A percentile compares a stretch with the other conserved stretches of the same genome.
Conservation (phyloP, 92 coral and sea anemone genomes). For the Phenganax subtilis region DNA sequence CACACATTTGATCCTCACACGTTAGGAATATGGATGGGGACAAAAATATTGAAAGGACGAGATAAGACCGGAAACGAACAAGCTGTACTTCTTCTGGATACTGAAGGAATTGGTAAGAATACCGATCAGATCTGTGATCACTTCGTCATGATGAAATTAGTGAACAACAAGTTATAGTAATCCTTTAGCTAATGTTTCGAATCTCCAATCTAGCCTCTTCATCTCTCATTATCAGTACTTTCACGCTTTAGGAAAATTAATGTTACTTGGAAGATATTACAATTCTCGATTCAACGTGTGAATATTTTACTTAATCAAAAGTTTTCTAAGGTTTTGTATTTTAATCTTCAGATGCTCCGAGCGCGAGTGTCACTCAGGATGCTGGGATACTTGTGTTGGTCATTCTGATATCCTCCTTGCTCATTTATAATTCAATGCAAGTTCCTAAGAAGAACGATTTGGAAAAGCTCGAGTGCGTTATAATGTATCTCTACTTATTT, state of each 20-base stretch:
- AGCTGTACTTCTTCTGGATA: constrained; percentile 27
- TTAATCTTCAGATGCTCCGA: constrained; percentile 30
- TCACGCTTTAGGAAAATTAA: too few relatives aligned
- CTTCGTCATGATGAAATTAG: too few relatives aligned
- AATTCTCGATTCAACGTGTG: background rate
- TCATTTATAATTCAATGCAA: constrained; percentile 19
- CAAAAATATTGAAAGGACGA: constrained; percentile 16
- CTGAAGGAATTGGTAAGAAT: constrained; percentile 35
- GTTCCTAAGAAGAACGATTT: constrained; percentile 41
- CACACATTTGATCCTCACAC: constrained; percentile 38
- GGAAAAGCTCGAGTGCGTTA: constrained; percentile 35
- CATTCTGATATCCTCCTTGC: constrained; percentile 36
- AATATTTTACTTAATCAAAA: background rate
- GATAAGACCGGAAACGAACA: constrained; percentile 32
- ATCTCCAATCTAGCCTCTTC: too few relatives aligned
- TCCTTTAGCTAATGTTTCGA: background rate
- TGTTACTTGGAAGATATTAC: too few relatives aligned
- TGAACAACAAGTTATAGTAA: background rate
- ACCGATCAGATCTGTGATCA: too few relatives aligned
- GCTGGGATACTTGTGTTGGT: constrained; percentile 40
- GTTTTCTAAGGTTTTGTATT: background rate
- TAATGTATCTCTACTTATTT: background rate
- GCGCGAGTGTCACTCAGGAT: constrained; percentile 36
- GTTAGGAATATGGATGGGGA: constrained; percentile 41
- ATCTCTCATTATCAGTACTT: too few relatives aligned